These are phyloP conservation scores for Sinonovacula constricta DNA, from an alignment of 1,140 invertebrate genomes.

Conservation along the genomic window DNA sequence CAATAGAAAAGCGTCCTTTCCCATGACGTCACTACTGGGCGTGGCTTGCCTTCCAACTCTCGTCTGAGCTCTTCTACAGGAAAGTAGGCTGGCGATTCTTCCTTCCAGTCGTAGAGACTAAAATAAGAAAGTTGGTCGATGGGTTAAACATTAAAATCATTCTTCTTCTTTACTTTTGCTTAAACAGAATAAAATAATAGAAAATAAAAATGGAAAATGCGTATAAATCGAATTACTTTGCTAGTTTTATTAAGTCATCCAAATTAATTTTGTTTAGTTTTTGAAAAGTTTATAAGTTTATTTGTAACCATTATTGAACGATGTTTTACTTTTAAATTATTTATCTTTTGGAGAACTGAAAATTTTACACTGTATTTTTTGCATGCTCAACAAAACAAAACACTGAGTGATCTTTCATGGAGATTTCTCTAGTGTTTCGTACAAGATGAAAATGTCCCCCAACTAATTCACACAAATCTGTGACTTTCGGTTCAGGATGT, in stretches of 20 bases:
- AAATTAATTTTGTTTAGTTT: background rate
- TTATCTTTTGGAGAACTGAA: no score
- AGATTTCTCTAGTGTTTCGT: background rate
- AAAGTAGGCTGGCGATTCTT: conserved; percentile 49
- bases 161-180: background rate
- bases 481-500: no score
- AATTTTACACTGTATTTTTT: no score
- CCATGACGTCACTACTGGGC: conserved; percentile 7
- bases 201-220: background rate
- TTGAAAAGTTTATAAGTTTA: background rate
- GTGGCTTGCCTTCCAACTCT: conserved; percentile 25
- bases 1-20: conserved; percentile 56
- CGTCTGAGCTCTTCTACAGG: conserved; percentile 47
- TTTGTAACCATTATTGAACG: background rate
- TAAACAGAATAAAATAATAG: background rate
- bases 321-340: no score
- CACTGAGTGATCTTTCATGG: background rate
- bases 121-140: background rate
- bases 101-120: conserved; percentile 37
- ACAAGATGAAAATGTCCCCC: no score
- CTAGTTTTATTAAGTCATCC: background rate
- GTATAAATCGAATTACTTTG: background rate
- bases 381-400: no score
- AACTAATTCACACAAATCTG: no score
- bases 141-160: no score